A percentile compares a stretch with the other conserved stretches of the same genome.
Conservation (phyloP, 1,140 invertebrate species). For the Zaprionus tsacasi region DNA sequence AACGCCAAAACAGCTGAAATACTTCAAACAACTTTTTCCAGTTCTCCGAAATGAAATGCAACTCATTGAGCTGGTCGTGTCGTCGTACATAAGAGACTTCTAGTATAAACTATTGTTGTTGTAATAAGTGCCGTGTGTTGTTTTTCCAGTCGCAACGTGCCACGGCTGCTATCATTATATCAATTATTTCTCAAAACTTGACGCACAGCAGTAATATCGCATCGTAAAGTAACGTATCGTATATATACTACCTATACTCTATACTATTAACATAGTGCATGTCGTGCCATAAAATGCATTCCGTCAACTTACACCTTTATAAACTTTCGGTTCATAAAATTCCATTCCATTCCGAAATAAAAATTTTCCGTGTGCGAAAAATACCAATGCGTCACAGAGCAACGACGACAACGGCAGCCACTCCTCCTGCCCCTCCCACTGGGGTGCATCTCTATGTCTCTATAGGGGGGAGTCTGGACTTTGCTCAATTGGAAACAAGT, state of each 20-base stretch:
- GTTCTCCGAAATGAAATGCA: constrained; percentile 17
- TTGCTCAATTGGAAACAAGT: constrained; percentile 48
- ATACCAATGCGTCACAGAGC: constrained; percentile 8
- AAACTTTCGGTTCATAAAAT: constrained; percentile 7
- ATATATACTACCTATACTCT: neutral
- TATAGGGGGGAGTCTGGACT: constrained; percentile 31
- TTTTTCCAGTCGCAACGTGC: constrained; percentile 26
- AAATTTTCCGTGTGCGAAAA: constrained; percentile 7
- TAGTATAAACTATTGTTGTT: constrained; percentile 13
- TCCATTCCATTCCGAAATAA: neutral
- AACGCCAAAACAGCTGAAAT: constrained; percentile 13
- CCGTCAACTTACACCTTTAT: constrained; percentile 6
- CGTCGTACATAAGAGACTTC: neutral
- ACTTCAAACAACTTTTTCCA: constrained; percentile 6
- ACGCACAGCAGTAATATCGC: constrained; percentile 4
- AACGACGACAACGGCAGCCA: neutral
- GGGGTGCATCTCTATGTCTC: constrained; percentile 6
- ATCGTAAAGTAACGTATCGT: neutral
- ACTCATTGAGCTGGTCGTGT: constrained; percentile 2
- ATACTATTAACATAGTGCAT: constrained; percentile 5
- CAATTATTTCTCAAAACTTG: constrained; percentile 27
- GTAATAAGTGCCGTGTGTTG: constrained; percentile 12
- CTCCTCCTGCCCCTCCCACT: neutral
- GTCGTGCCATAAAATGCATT: constrained; percentile 21
- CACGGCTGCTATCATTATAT: constrained; percentile 17